These are phyloP conservation scores for Epirrhoe alternata DNA, from an alignment of 2,888 invertebrate species.

Conservation along the genomic window DNA sequence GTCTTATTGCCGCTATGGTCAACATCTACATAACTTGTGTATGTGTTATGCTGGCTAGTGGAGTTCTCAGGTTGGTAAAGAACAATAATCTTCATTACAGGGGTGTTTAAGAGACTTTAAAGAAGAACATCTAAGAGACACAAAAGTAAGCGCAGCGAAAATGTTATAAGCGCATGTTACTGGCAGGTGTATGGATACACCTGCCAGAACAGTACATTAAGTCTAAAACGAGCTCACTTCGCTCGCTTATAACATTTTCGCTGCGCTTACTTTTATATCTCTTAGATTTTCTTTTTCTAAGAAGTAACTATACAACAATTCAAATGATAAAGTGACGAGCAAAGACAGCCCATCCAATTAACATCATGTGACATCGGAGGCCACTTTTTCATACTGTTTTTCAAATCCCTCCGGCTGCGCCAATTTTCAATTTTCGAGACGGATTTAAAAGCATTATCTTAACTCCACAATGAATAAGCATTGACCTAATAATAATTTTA, in stretches of 20 bases:
- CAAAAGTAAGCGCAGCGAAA: too few relatives aligned
- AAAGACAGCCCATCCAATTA: not conserved
- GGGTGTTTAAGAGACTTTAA: too few relatives aligned
- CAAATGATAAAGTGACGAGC: not conserved
- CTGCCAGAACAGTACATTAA: too few relatives aligned
- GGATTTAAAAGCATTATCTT: not conserved
- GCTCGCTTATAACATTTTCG: too few relatives aligned
- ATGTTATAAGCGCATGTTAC: too few relatives aligned
- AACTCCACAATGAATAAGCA: too few relatives aligned
- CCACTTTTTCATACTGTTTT: not conserved
- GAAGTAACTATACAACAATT: too few relatives aligned
- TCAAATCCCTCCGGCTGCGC: not conserved
- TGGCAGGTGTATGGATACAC: too few relatives aligned
- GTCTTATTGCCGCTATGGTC: slow-evolving; percentile 90
- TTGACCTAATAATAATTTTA: not conserved
- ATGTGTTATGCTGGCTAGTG: slow-evolving; percentile 89
- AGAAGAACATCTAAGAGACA: too few relatives aligned
- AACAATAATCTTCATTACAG: not conserved
- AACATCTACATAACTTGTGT: slow-evolving; percentile 92
- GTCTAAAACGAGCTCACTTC: too few relatives aligned
- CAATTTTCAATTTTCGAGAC: not conserved
- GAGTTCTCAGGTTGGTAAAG: slow-evolving; percentile 88
- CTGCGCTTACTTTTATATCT: too few relatives aligned
- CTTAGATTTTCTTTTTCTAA: too few relatives aligned
- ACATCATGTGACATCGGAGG: not conserved